Evolutionary conservation across 2,113 vertebrate species (phyloP).

Genomic region (Ctenomys sociabilis): DNA sequence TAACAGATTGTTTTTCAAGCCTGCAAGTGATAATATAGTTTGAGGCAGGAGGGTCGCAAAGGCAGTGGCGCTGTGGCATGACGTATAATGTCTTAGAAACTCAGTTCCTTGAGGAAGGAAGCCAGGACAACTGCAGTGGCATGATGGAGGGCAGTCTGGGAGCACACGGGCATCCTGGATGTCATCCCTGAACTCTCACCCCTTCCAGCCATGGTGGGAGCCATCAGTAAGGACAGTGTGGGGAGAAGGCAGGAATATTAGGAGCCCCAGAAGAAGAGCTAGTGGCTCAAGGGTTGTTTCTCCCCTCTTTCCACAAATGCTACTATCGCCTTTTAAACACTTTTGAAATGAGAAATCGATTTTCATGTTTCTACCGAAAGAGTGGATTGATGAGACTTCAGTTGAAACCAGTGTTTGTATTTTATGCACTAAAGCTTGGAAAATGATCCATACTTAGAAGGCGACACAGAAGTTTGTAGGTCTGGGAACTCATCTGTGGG

Average conservation of each 20-base stretch:
- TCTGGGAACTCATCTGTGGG: conserved; percentile 64
- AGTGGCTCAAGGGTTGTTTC: neutral
- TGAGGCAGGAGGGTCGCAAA: no score
- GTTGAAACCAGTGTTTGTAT: conserved; percentile 58
- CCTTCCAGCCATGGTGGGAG: accelerated
- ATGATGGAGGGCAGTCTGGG: neutral
- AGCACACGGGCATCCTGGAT: accelerated
- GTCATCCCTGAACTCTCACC: neutral
- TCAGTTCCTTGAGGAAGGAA: neutral
- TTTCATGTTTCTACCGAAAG: conserved; percentile 45
- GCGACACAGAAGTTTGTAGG: conserved; percentile 52
- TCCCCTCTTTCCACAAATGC: neutral
- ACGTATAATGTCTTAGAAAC: no score
- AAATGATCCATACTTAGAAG: conserved; percentile 48
- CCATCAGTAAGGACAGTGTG: accelerated
- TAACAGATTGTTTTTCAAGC: neutral
- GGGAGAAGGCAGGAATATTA: neutral
- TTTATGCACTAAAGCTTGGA: conserved; percentile 51
- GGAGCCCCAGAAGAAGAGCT: neutral
- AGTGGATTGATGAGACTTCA: conserved; percentile 59
- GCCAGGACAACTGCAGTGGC: neutral
- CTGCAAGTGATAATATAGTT: no score
- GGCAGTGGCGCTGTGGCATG: neutral
- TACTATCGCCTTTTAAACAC: conserved; percentile 9
- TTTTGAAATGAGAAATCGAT: conserved; percentile 51